phyloP scores from a whole-genome alignment of 1,140 invertebrate species.

The Dolichoris vasculosae region DNA sequence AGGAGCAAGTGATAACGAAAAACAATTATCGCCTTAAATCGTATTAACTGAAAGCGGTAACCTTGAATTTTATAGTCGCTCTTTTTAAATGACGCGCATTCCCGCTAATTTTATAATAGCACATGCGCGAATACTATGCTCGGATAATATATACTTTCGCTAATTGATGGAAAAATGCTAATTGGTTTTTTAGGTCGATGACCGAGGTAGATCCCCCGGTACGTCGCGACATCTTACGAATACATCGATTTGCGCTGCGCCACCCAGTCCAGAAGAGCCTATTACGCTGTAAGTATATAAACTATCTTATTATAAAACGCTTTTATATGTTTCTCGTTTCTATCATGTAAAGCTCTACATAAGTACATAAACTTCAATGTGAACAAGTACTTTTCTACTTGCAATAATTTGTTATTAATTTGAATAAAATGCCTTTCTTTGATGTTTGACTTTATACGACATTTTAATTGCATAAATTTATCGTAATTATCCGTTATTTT shows the following conservation, averaged over 20 bases:
- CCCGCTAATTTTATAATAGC: background rate
- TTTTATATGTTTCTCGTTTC: background rate
- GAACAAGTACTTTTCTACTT: background rate
- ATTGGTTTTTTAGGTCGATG: constrained; percentile 67
- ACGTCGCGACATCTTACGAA: constrained; percentile 66
- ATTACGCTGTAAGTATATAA: constrained; percentile 71
- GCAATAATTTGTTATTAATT: too few species aligned
- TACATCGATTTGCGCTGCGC: constrained; percentile 65
- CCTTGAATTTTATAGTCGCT: too few species aligned
- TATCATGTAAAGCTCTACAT: background rate
- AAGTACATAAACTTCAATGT: background rate
- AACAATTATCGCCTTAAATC: too few species aligned
- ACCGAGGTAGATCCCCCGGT: constrained; percentile 71
- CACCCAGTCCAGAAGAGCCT: constrained; percentile 71
- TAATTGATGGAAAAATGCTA: background rate
- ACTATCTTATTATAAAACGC: constrained; percentile 46
- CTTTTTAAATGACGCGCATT: too few species aligned
- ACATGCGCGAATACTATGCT: background rate
- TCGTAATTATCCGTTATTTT: too few species aligned
- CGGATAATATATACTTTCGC: too few species aligned
- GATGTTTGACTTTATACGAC: too few species aligned
- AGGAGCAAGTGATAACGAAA: too few species aligned
- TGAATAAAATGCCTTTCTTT: too few species aligned
- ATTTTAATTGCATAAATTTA: too few species aligned
- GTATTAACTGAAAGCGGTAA: too few species aligned